Base-by-base conservation (phyloP, 2,113 vertebrate species). In the Xenus cinereus region DNA sequence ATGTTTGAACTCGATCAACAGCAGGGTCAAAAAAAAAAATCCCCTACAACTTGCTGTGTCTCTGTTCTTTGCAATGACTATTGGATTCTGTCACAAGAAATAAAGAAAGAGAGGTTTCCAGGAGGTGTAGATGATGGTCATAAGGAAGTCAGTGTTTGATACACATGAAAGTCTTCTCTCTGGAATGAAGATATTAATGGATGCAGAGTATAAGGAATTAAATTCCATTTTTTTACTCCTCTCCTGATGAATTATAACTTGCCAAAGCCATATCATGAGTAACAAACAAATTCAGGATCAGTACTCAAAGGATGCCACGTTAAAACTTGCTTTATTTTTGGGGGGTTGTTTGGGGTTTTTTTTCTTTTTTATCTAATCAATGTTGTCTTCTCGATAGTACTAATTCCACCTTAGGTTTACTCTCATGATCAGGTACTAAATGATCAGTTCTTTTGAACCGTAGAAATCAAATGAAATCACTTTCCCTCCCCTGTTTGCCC, bases 41-140 rank as follows among this genome's bases (percentile, higher is more conserved):
- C 4, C 19, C 28, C 14, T 79, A 19, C 33, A 73, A 26, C 41
- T 19, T 37, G 76, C 73, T 26, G 5, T 51, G 35, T 43, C 33
- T 74, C 60, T 79, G 62, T 82, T n/a, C 67, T 83, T 90, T 39
- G 32, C 59, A 89, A 85, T 43, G 63, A 43, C 59, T 69, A 41
- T 59, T 90, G 77, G 50, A 93, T 93, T 87, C 77, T 82, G 71
- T 54, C 67, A 93, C 37, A 54, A 90, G 37, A 66, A 86, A 95
- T 74, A 90, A 93, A 67, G 37, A 75, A 71, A 41, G 14, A 21
- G 71, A 83, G 13, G 45, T 45, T 87, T 77, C 26, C 30, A 37
- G 32, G 8, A 77, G 15, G 24, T 72, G 12, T 24, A 10, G 37
- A 53, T 32, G 32, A 64, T 4, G 10, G 27, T 39, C 68, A 72